Base-by-base conservation (phyloP, 1,140 invertebrate genomes). In the Apis cerana region DNA sequence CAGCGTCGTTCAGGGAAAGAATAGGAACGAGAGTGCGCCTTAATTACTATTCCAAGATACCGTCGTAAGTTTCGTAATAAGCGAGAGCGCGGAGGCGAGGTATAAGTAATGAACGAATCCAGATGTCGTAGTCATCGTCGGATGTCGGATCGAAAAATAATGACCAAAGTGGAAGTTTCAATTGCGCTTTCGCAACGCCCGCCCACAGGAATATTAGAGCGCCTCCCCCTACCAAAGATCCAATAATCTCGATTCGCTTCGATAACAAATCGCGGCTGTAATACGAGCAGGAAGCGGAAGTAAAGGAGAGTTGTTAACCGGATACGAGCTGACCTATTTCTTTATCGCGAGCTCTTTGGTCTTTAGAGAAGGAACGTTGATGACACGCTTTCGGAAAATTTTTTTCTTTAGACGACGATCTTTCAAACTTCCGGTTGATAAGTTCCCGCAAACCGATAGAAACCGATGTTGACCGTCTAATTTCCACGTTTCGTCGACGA, bases 21-120 rank as follows among this genome's bases (percentile, higher is more conserved):
- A 82, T 79, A 52, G 72, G 67, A 81, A 76, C 69, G 62, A 80
- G 84, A 86, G 86, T 50, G 84, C 75, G 74, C 70, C 75, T 88
- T 86, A 90, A 91, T 90, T 91, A 89, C 84, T 86, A 90, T 91
- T 85, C 80, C 84, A 79, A 86, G 83, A 90, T 78, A 86, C 65
- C 85, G 87, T 90, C 85, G 87, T 90, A 91, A 92, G 89, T 91
- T 91, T 91, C 83, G 87, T 86, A 91, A 91, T 92, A 91, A 90
- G 85, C 75, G 82, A 80, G 81, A 23, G 48, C 82, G 48, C 62
- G 23, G 52, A 80, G 50, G 79, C 74, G 84, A 83, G 84, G 86
- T 89, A 87, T 89, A 90, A 90, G 87, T 91, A 91, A 92, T 90
- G 91, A 92, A 92, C 89, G 91, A 92, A 91, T 91, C 89, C 91